Percentiles rank a stretch among this genome's conserved stretches.
Evolutionary conservation across 2,797 vertebrate genomes (phyloP).

Genomic region (Perodicticus potto): DNA sequence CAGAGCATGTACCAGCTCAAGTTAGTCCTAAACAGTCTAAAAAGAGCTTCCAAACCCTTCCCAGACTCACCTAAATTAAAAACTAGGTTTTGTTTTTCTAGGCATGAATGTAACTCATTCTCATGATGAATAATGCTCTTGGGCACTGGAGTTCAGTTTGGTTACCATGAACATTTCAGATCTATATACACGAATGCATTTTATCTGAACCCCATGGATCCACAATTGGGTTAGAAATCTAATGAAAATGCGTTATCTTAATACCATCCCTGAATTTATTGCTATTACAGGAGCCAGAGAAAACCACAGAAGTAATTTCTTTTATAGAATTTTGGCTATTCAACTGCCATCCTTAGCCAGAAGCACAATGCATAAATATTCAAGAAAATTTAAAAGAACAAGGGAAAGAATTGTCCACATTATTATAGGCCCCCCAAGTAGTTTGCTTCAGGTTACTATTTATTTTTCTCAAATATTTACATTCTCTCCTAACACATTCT

Average conservation of each 20-base stretch:
- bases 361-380: conserved; percentile 70
- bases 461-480: conserved; percentile 79
- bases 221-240: conserved; percentile 55
- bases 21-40: background rate
- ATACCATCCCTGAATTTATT: conserved; percentile 75
- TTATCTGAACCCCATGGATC: conserved; percentile 65
- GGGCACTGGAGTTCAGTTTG: background rate
- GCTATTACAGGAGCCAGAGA: conserved; percentile 48
- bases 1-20: background rate
- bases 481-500: conserved; percentile 67
- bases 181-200: conserved; percentile 37
- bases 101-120: background rate
- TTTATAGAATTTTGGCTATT: conserved; percentile 59
- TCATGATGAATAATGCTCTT: background rate
- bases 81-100: background rate
- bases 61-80: background rate
- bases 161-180: background rate
- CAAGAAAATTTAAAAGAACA: conserved; percentile 63
- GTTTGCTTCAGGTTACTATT: conserved; percentile 73
- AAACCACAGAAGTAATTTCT: conserved; percentile 66
- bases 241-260: conserved; percentile 76
- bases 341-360: conserved; percentile 63
- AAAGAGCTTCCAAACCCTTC: background rate
- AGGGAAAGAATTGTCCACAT: conserved; percentile 7
- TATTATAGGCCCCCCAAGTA: conserved; percentile 70